Conservation (phyloP, 2,888 invertebrate species). For the Stenoptilia bipunctidactyla region DNA sequence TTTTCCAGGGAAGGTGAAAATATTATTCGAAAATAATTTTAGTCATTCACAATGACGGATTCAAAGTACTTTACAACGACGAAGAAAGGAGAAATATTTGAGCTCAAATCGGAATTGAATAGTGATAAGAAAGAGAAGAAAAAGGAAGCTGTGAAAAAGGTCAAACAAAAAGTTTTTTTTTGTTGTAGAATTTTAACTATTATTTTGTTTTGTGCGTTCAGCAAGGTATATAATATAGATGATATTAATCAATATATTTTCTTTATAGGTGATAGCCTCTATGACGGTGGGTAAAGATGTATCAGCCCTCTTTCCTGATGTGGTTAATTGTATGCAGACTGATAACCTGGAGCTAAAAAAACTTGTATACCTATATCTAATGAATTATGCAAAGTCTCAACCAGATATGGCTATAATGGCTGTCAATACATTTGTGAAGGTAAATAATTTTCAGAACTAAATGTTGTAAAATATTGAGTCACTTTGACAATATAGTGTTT, state of each 20-base stretch:
- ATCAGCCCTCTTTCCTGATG: slow-evolving; percentile 97
- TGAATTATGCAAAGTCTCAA: slow-evolving; percentile 99
- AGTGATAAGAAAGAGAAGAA: slow-evolving; percentile 99
- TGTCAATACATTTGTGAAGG: slow-evolving; percentile 99
- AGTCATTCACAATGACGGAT: slow-evolving; percentile 85
- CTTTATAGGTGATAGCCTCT: slow-evolving; percentile 94
- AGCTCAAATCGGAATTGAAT: slow-evolving; percentile 97
- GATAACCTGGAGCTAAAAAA: slow-evolving; percentile 99
- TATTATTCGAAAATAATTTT: neutral
- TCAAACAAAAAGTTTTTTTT: no score
- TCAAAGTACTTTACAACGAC: slow-evolving; percentile 99
- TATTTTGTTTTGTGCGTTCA: no score
- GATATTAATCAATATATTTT: neutral
- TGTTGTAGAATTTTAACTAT: no score
- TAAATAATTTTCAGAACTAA: slow-evolving; percentile 42
- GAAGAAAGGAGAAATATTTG: slow-evolving; percentile 99
- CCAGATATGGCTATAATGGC: slow-evolving; percentile 99
- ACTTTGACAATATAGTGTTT: no score
- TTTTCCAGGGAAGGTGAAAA: slow-evolving; percentile 5
- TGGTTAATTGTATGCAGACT: slow-evolving; percentile 99
- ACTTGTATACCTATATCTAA: slow-evolving; percentile 96
- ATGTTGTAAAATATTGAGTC: no score
- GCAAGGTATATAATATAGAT: no score
- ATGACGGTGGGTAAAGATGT: slow-evolving; percentile 99
- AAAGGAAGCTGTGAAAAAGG: slow-evolving; percentile 99